phyloP scores from a whole-genome alignment of 2,888 invertebrate species.

The Sycophila texana region DNA sequence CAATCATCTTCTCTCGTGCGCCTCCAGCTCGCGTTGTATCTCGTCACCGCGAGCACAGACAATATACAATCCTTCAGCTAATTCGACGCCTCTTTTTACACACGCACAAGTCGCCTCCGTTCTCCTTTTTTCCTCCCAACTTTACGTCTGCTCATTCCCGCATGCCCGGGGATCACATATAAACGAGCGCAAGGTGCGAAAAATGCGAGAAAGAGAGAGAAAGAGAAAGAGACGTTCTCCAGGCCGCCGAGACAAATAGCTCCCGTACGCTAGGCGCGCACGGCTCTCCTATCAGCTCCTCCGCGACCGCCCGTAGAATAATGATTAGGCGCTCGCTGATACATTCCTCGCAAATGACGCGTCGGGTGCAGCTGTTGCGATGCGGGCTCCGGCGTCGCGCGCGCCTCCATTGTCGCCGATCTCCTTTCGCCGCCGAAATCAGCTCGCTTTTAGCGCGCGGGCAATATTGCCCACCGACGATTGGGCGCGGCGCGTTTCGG shows the following conservation, averaged over 20 bases:
- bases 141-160: neutral
- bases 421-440: too few species aligned
- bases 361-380: constrained; percentile 72
- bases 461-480: neutral
- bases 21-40: neutral
- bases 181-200: neutral
- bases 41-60: neutral
- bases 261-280: constrained; percentile 3
- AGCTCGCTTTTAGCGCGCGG: neutral
- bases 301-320: constrained; percentile 65
- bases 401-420: neutral
- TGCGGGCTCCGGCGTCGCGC: too few species aligned
- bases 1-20: neutral
- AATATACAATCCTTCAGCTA: constrained; percentile 31
- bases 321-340: constrained; percentile 69
- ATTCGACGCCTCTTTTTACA: neutral
- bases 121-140: neutral
- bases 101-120: neutral
- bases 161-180: neutral
- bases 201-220: constrained; percentile 23
- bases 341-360: constrained; percentile 72
- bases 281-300: constrained; percentile 4
- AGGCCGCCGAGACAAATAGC: neutral
- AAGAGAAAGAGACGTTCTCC: neutral
- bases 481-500: too few species aligned